These are phyloP conservation scores for Amorpha juglandis DNA, from an alignment of 2,888 invertebrate genomes.

Conservation along the genomic window DNA sequence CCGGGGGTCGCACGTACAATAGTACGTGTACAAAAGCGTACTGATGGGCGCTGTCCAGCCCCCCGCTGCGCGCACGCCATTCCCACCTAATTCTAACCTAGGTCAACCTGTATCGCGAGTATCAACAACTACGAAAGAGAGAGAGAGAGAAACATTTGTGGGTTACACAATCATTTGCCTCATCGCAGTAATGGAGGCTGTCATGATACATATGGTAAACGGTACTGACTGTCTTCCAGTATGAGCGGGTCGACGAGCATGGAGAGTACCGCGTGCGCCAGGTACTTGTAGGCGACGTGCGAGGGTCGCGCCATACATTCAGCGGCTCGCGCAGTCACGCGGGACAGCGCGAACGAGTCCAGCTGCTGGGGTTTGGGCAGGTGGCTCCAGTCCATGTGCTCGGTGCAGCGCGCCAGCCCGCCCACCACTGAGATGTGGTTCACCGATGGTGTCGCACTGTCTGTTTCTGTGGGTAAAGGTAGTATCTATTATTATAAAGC, in stretches of 20 bases:
- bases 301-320: slow-evolving; percentile 36
- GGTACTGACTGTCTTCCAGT: slow-evolving; percentile 53
- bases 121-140: no score
- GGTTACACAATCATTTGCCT: no score
- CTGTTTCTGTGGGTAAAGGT: slow-evolving; percentile 26
- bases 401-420: slow-evolving; percentile 32
- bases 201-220: no score
- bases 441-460: slow-evolving; percentile 30
- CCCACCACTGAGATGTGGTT: slow-evolving; percentile 34
- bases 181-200: no score
- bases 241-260: slow-evolving; percentile 50
- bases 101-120: no score
- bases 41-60: no score
- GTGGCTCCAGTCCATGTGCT: slow-evolving; percentile 31
- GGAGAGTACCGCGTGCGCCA: slow-evolving; percentile 50
- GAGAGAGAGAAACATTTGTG: no score
- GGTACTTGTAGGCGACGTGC: slow-evolving; percentile 46
- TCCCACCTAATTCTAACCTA: no score
- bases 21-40: no score
- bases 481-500: no score
- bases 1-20: no score
- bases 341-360: slow-evolving; percentile 27
- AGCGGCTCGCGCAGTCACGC: slow-evolving; percentile 30
- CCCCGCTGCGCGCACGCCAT: no score
- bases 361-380: slow-evolving; percentile 30